A percentile compares a stretch with the other conserved stretches of the same genome.
Evolutionary conservation across 1,140 invertebrate species (phyloP).

Genomic region (Mercenaria mercenaria): DNA sequence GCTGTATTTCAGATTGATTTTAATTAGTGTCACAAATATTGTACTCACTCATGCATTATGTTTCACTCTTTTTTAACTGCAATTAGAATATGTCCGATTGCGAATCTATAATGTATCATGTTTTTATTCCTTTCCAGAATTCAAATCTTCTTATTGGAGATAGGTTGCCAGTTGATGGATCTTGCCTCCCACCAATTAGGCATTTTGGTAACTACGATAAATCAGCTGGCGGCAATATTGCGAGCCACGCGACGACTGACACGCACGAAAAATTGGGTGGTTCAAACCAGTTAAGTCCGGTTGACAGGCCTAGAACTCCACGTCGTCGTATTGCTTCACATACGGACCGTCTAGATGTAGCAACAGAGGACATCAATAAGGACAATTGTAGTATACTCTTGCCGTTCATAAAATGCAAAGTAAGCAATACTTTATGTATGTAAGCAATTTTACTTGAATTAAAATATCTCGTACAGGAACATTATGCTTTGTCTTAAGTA

Average conservation of each 20-base stretch:
- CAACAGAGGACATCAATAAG: neutral
- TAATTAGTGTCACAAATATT: too few species aligned
- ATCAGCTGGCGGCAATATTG: neutral
- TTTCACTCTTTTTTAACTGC: too few species aligned
- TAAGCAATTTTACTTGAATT: too few species aligned
- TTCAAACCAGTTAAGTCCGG: neutral
- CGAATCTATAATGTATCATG: too few species aligned
- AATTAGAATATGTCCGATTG: too few species aligned
- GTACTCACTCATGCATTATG: too few species aligned
- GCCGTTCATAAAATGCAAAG: slow-evolving; percentile 42
- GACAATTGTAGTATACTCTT: neutral
- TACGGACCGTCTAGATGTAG: neutral
- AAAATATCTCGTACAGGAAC: too few species aligned
- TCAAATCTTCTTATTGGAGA: neutral
- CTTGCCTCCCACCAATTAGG: neutral
- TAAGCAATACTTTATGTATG: neutral
- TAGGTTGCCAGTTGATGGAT: neutral
- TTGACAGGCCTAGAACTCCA: slow-evolving; percentile 9
- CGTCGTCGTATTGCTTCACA: slow-evolving; percentile 20
- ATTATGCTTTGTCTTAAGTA: too few species aligned
- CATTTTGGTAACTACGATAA: slow-evolving; percentile 6
- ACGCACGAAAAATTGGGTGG: neutral
- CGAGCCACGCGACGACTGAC: neutral
- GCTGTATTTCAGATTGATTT: too few species aligned
- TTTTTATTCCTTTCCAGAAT: neutral